Evolutionary conservation across 1,140 invertebrate genomes (phyloP).

Genomic region (Paraescarpia echinospica): DNA sequence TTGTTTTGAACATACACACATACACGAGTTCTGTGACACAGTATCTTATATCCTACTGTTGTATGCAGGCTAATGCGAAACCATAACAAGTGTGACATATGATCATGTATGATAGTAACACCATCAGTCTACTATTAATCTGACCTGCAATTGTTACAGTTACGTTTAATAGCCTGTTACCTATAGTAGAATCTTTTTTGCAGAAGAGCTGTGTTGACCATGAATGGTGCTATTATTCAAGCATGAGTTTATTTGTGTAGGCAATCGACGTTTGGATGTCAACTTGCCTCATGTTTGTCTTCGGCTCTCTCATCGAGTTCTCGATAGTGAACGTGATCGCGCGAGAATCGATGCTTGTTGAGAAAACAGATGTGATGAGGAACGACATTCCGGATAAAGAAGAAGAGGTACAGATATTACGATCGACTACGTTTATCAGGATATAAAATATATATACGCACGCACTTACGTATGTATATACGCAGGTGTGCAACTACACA

Average conservation of each 20-base stretch:
- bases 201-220: no score
- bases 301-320: conserved; percentile 51
- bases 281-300: conserved; percentile 52
- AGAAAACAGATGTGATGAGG: neutral
- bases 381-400: neutral
- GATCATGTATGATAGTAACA: no score
- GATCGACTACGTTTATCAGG: neutral
- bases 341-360: conserved; percentile 14
- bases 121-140: no score
- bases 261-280: conserved; percentile 57
- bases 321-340: conserved; percentile 47
- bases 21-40: no score
- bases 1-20: no score
- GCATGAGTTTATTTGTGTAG: conserved; percentile 45
- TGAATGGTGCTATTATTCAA: neutral
- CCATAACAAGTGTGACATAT: no score
- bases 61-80: no score
- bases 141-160: no score
- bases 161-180: no score
- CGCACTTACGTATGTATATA: neutral
- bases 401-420: neutral
- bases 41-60: no score
- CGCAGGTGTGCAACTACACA: no score
- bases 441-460: conserved; percentile 1
- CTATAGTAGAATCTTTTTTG: no score